Conservation (phyloP, 2,888 invertebrate genomes). For the Zygothrica quintamaculata region DNA sequence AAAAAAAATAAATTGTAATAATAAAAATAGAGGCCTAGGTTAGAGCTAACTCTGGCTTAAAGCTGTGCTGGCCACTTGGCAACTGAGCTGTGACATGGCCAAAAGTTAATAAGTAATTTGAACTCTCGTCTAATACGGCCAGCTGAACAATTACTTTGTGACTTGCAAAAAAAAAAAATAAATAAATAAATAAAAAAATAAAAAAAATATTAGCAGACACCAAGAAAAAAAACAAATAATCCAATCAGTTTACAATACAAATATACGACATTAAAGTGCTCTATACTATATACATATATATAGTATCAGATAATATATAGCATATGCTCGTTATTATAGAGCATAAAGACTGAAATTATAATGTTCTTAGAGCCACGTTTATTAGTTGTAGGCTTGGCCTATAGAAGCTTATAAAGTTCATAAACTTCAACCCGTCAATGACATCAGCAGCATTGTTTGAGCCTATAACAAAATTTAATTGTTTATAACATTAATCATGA, state of each 20-base stretch:
- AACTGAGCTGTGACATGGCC: constrained; percentile 73
- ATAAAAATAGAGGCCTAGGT: constrained; percentile 17
- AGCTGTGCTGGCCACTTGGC: constrained; percentile 41
- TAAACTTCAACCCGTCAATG: constrained; percentile 36
- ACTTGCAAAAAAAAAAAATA: constrained; percentile 44
- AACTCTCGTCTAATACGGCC: constrained; percentile 60
- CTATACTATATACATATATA: too few species aligned
- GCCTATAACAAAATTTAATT: constrained; percentile 57
- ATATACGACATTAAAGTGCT: too few species aligned
- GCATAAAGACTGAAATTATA: neutral
- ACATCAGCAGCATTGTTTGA: constrained; percentile 50
- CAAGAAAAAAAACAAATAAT: neutral
- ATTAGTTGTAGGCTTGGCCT: constrained; percentile 51
- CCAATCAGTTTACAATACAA: neutral
- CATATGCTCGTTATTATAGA: neutral
- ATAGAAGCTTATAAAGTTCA: constrained; percentile 46
- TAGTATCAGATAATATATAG: neutral
- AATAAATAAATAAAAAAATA: neutral
- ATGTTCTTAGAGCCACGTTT: constrained; percentile 43
- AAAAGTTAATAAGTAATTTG: constrained; percentile 70
- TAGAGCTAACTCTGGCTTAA: constrained; percentile 5
- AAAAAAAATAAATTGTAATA: too few species aligned
- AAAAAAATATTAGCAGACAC: neutral
- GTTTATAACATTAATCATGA: constrained; percentile 62
- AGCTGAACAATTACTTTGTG: constrained; percentile 58